Conservation (phyloP, 1,140 invertebrate genomes). For the Zaprionus lachaisei region DNA sequence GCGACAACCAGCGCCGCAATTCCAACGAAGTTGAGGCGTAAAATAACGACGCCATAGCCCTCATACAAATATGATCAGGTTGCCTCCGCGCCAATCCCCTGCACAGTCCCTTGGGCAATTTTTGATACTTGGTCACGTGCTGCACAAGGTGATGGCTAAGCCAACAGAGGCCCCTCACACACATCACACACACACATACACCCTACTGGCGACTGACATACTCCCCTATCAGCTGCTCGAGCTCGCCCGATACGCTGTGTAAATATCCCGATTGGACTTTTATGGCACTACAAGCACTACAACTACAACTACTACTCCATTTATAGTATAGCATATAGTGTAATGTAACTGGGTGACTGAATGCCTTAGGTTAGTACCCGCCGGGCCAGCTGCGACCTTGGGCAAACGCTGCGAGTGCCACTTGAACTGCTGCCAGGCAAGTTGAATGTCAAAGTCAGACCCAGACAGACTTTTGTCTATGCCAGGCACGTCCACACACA, state of each 20-base stretch:
- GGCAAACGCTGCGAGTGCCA: conserved; percentile 31
- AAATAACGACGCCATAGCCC: conserved; percentile 45
- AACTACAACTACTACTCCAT: background rate
- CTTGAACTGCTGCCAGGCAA: conserved; percentile 42
- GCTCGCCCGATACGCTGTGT: conserved; percentile 45
- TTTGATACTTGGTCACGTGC: conserved; percentile 46
- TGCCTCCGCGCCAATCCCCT: background rate
- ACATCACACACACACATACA: background rate
- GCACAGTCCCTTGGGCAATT: background rate
- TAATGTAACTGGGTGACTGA: conserved; percentile 46
- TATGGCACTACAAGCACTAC: conserved; percentile 5
- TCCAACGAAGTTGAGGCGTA: conserved; percentile 35
- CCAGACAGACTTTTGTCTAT: conserved; percentile 32
- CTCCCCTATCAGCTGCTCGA: conserved; percentile 8
- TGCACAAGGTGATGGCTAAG: conserved; percentile 45
- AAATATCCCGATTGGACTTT: conserved; percentile 34
- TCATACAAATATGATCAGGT: conserved; percentile 16
- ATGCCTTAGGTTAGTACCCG: conserved; percentile 50
- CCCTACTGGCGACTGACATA: conserved; percentile 6
- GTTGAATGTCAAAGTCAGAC: conserved; percentile 58
- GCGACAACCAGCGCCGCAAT: conserved; percentile 19
- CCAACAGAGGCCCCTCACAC: conserved; percentile 10
- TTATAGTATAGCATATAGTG: background rate
- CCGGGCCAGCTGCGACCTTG: conserved; percentile 36
- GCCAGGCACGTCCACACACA: conserved; percentile 41